Base-by-base conservation (phyloP, 2,797 vertebrate genomes). In the Momotus momota region DNA sequence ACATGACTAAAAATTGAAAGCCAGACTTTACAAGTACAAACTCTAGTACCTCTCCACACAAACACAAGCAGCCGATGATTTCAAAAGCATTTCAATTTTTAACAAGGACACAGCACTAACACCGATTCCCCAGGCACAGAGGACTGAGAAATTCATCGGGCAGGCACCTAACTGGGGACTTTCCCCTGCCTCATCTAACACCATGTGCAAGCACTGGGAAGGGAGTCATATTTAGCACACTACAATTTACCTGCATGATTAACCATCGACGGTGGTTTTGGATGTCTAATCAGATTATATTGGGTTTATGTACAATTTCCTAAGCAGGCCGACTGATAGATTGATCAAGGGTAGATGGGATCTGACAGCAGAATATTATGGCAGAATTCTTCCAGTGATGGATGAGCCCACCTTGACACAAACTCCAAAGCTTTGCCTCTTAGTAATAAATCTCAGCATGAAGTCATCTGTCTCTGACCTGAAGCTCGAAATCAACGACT, bases 401-500 rank as follows among this genome's bases (percentile, higher is more conserved):
- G 92, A 95, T 96, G 81, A 92, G 94, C 66, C 91, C 94, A 94
- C 84, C 90, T 96, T 96, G 92, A 95, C 94, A 95, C 85, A 85
- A 72, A 96, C 96, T 97, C 89, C 95, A 97, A 96, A 96, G 89
- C 95, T 89, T 91, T 48, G 88, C 86, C 86, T 95, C 77, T 92
- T 81, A 86, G 93, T 95, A 97, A 97, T 95, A 90, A 95, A 96
- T 96, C 96, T 94, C 91, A 83, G 94, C 94, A 55, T 71, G 89
- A 96, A 97, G 94, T 82, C 95, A 97, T 97, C 97, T 89, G 91
- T 97, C 97, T 97, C 96, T 96, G 97, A 97, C 97, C 96, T 92
- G 91, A 97, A 96, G 94, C 96, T 97, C 0, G 13, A 94, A 97
- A 97, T 96, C 79, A 89, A 62, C 78, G 61, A 91, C 92, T 85